phyloP scores from a whole-genome alignment of 2,888 invertebrate species.

The Cosmorhoe ocellata region DNA sequence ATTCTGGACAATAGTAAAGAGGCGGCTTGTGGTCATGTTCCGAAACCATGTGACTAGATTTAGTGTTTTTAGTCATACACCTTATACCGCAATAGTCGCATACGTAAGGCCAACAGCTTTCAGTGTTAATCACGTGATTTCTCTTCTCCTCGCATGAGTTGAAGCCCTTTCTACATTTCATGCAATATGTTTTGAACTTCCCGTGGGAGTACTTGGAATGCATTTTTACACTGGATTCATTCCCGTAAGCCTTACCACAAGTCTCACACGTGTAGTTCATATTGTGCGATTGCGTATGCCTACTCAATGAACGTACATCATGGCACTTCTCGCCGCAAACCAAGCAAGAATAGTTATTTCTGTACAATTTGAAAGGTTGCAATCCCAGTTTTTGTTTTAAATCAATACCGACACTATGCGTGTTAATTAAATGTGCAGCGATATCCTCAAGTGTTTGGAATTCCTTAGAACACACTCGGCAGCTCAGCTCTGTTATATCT shows the following conservation, averaged over 20 bases:
- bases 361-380: conserved; percentile 31
- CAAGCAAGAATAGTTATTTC: conserved; percentile 24
- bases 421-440: conserved; percentile 40
- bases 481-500: conserved; percentile 38
- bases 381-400: conserved; percentile 40
- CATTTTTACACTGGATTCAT: conserved; percentile 20
- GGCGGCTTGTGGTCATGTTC: conserved; percentile 37
- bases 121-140: conserved; percentile 34
- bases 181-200: conserved; percentile 21
- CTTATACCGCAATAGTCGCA: conserved; percentile 41
- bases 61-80: conserved; percentile 37
- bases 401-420: conserved; percentile 31
- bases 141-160: conserved; percentile 31
- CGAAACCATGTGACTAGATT: conserved; percentile 34
- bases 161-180: conserved; percentile 29
- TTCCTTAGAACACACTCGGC: conserved; percentile 38
- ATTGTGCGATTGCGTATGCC: conserved; percentile 30
- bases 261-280: conserved; percentile 31
- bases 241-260: conserved; percentile 32
- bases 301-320: conserved; percentile 27
- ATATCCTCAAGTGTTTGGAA: conserved; percentile 39
- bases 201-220: conserved; percentile 25
- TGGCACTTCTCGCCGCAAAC: conserved; percentile 27
- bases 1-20: conserved; percentile 41
- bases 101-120: conserved; percentile 39